Percentiles rank a stretch among this genome's conserved stretches.
Conservation (phyloP, 2,888 invertebrate genomes). For the Drosophila nr. perissopoda region DNA sequence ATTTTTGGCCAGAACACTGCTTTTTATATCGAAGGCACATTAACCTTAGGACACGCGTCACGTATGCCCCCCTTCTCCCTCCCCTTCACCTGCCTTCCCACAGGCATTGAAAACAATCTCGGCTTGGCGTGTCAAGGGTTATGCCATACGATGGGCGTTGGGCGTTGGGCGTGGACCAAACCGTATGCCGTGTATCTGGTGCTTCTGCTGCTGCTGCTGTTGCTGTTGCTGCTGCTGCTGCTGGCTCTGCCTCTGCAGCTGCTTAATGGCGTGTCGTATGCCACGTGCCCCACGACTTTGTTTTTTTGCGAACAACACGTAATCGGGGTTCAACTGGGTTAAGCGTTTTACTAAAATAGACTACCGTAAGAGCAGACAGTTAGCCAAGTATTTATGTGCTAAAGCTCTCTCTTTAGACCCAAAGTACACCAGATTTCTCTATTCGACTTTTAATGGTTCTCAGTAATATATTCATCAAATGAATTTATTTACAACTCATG, state of each 20-base stretch:
- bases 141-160: constrained; percentile 34
- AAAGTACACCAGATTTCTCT: constrained; percentile 27
- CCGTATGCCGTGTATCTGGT: constrained; percentile 44
- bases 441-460: not conserved
- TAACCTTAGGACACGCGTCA: constrained; percentile 74
- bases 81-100: not conserved
- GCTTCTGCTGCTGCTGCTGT: not conserved
- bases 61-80: constrained; percentile 39
- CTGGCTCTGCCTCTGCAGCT: constrained; percentile 34
- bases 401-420: constrained; percentile 26
- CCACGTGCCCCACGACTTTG: constrained; percentile 61
- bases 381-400: constrained; percentile 48
- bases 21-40: constrained; percentile 66
- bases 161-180: constrained; percentile 36
- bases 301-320: constrained; percentile 58
- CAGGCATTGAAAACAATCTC: constrained; percentile 71
- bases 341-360: constrained; percentile 65
- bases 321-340: constrained; percentile 64
- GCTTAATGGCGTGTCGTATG: constrained; percentile 71
- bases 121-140: constrained; percentile 61
- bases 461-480: not conserved
- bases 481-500: not conserved
- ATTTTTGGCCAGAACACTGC: constrained; percentile 55
- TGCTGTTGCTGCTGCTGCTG: constrained; percentile 12
- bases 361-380: constrained; percentile 51